phyloP scores from a whole-genome alignment of 2,888 invertebrate species.

The Anagyrus pseudococci region DNA sequence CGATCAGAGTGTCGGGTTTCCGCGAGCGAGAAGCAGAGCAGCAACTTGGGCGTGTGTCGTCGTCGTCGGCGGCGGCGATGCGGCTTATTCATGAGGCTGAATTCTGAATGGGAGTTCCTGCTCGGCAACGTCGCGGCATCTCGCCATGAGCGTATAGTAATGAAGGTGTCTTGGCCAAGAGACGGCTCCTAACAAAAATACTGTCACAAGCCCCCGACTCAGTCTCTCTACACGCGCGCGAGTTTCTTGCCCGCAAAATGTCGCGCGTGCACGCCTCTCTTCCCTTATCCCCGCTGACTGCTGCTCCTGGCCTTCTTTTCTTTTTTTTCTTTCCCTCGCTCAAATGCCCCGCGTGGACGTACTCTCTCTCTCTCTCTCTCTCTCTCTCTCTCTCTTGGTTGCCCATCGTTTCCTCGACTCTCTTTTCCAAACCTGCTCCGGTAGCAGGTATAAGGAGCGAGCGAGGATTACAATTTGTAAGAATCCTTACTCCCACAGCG shows the following conservation, averaged over 20 bases:
- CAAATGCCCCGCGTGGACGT: not conserved
- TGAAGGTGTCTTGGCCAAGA: slow-evolving; percentile 54
- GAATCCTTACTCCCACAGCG: slow-evolving; percentile 40
- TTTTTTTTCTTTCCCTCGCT: not conserved
- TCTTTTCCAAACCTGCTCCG: slow-evolving; percentile 46
- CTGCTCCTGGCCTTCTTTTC: not conserved
- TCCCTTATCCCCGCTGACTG: not conserved
- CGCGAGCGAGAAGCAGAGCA: slow-evolving; percentile 8
- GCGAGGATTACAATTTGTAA: slow-evolving; percentile 56
- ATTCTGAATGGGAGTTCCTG: slow-evolving; percentile 53
- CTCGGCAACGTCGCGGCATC: slow-evolving; percentile 13
- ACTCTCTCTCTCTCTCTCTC: not conserved
- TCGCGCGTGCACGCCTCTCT: not conserved
- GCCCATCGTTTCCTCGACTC: slow-evolving; percentile 45
- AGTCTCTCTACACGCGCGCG: slow-evolving; percentile 43
- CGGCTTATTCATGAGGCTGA: slow-evolving; percentile 53
- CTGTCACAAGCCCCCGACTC: too few species aligned
- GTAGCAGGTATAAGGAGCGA: slow-evolving; percentile 40
- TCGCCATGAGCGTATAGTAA: slow-evolving; percentile 49
- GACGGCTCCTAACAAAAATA: slow-evolving; percentile 49
- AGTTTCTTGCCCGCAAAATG: slow-evolving; percentile 40
- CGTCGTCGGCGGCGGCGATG: slow-evolving; percentile 1
- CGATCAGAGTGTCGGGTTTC: too few species aligned
- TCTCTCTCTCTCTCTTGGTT: slow-evolving; percentile 34
- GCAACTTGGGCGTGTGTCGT: not conserved